Evolutionary conservation across 2,888 invertebrate species (phyloP).

Genomic region (Epirrhoe tristata): DNA sequence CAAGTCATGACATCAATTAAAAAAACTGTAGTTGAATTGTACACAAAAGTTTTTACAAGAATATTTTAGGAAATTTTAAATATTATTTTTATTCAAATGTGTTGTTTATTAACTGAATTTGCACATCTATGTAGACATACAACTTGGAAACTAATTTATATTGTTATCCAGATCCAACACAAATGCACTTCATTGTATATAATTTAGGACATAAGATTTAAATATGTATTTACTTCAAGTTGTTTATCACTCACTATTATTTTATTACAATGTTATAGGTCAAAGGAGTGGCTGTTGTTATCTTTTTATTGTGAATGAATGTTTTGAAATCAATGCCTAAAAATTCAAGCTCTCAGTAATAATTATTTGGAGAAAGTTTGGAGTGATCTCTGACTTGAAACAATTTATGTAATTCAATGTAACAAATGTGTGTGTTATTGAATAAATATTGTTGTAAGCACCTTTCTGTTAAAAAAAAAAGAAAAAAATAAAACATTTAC

Average conservation of each 20-base stretch:
- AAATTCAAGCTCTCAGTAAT: constrained; percentile 15
- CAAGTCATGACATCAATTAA: not conserved
- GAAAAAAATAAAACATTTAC: constrained; percentile 44
- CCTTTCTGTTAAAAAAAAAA: constrained; percentile 38
- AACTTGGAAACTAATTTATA: not conserved
- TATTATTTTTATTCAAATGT: not conserved
- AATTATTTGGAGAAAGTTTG: constrained; percentile 14
- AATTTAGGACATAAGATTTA: constrained; percentile 40
- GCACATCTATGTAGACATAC: not conserved
- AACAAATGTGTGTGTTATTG: constrained; percentile 2
- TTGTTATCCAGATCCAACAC: constrained; percentile 28
- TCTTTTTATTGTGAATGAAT: constrained; percentile 52
- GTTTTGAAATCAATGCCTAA: constrained; percentile 38
- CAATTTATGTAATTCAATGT: constrained; percentile 13
- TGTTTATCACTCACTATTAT: constrained; percentile 43
- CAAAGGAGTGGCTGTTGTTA: constrained; percentile 68
- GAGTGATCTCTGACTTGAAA: constrained; percentile 23
- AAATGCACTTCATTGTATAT: constrained; percentile 41
- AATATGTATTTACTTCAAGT: constrained; percentile 51
- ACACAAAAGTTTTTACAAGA: not conserved
- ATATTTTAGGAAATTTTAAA: not conserved
- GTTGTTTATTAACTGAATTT: not conserved
- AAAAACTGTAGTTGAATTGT: not conserved
- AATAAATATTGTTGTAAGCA: constrained; percentile 21
- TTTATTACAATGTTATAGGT: constrained; percentile 69